A percentile compares a stretch with the other conserved stretches of the same genome.
Conservation (phyloP, 2,113 vertebrate species). For the Hucho hucho region DNA sequence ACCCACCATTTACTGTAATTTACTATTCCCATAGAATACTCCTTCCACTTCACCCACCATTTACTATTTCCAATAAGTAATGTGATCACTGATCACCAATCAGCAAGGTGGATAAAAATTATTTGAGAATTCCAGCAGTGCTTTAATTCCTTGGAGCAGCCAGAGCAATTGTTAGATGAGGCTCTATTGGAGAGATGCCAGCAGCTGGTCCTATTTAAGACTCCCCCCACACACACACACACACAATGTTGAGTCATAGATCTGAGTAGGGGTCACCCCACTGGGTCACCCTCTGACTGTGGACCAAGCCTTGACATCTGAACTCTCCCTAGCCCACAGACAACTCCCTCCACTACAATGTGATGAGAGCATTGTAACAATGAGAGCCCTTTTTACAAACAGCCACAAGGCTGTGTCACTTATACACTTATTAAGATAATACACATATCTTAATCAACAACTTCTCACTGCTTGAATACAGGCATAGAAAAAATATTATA, state of each 20-base stretch:
- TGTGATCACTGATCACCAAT: background rate
- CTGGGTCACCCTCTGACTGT: conserved; percentile 9
- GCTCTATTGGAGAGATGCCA: conserved; percentile 44
- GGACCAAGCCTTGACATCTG: conserved; percentile 24
- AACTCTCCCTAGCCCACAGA: conserved; percentile 9
- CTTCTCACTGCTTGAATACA: no score
- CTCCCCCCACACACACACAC: conserved; percentile 21
- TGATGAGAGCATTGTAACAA: no score
- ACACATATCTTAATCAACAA: no score
- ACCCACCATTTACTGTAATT: no score
- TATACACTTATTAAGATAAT: no score
- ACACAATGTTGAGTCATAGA: background rate
- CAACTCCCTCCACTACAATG: background rate
- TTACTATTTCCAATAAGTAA: no score
- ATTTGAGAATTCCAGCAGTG: background rate
- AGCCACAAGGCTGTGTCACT: no score
- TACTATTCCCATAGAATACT: no score
- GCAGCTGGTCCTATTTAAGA: conserved; percentile 64
- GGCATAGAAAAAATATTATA: no score
- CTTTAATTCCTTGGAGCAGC: conserved; percentile 36
- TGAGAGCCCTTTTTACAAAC: no score
- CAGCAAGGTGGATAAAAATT: background rate
- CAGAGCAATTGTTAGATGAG: conserved; percentile 49
- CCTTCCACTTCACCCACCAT: no score
- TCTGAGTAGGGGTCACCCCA: background rate